Percentiles rank a stretch among this genome's conserved stretches.
These are phyloP conservation scores for Catharus ustulatus DNA, from an alignment of 2,797 vertebrate genomes.

Conservation along the genomic window DNA sequence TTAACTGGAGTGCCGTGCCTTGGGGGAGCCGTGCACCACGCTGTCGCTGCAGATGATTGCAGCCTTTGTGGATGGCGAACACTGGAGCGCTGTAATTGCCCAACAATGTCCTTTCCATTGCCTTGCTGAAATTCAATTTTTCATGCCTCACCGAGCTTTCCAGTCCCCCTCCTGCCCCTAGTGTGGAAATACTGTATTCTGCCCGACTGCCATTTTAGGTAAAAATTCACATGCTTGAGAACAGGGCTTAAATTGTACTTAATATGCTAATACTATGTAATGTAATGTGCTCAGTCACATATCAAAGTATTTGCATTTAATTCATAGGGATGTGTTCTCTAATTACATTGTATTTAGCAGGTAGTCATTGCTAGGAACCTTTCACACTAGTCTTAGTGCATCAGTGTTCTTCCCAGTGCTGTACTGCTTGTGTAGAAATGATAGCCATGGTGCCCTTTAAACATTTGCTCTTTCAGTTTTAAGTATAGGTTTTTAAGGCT, in stretches of 20 bases:
- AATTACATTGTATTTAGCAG: conserved; percentile 26
- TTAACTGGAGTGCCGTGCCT: conserved; percentile 60
- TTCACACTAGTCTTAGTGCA: background rate
- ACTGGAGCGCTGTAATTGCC: conserved; percentile 39
- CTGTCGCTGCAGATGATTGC: conserved; percentile 59
- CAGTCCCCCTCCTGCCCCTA: background rate
- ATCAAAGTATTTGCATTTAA: conserved; percentile 37
- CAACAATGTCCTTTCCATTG: conserved; percentile 35
- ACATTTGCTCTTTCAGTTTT: background rate
- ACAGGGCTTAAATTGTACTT: background rate
- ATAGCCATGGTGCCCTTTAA: background rate
- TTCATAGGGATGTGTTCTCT: background rate
- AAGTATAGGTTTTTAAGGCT: background rate
- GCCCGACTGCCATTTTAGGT: background rate
- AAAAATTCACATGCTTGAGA: background rate
- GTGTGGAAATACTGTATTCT: background rate
- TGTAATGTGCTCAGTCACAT: background rate
- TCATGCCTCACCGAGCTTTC: conserved; percentile 24
- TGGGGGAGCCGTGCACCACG: conserved; percentile 21
- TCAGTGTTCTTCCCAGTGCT: background rate
- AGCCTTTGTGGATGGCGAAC: conserved; percentile 38
- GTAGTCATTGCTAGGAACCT: background rate
- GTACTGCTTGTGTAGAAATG: accelerated
- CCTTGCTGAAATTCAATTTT: conserved; percentile 37
- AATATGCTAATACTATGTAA: background rate